Evolutionary conservation across 2,888 invertebrate species (phyloP).

Genomic region (Mythimna vitellina): DNA sequence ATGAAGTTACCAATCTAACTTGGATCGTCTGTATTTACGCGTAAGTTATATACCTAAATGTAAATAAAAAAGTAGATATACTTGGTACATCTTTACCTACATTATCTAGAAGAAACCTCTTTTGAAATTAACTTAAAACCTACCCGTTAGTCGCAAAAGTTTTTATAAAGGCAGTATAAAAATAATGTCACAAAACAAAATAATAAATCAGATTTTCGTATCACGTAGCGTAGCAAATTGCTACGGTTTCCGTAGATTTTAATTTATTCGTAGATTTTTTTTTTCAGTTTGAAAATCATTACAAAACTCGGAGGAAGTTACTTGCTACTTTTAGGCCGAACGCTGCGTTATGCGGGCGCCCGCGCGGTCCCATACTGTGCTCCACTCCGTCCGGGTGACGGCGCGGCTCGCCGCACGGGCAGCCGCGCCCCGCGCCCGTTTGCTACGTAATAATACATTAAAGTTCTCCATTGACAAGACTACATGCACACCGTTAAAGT

Average conservation of each 20-base stretch:
- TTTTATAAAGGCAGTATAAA: not conserved
- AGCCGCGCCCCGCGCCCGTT: too few relatives aligned
- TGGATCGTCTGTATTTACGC: slow-evolving; percentile 4
- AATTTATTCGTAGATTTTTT: not conserved
- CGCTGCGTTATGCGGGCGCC: too few relatives aligned
- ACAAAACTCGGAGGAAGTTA: too few relatives aligned
- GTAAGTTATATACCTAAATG: not conserved
- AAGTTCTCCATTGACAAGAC: too few relatives aligned
- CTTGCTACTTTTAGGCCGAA: too few relatives aligned
- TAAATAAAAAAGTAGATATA: too few relatives aligned
- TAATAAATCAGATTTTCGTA: not conserved
- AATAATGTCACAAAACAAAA: not conserved
- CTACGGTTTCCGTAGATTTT: slow-evolving; percentile 16
- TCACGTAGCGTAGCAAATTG: slow-evolving; percentile 12
- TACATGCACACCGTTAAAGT: too few relatives aligned
- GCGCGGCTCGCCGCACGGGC: too few relatives aligned
- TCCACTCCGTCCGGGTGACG: too few relatives aligned
- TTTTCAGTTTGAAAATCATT: too few relatives aligned
- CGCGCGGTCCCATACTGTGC: too few relatives aligned
- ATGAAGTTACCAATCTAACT: slow-evolving; percentile 25
- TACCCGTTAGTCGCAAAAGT: not conserved
- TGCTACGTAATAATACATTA: too few relatives aligned
- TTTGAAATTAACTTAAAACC: not conserved
- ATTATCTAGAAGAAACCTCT: not conserved
- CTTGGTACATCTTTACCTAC: not conserved